Conservation (phyloP, 2,113 vertebrate species). For the Xenopus laevis region DNA sequence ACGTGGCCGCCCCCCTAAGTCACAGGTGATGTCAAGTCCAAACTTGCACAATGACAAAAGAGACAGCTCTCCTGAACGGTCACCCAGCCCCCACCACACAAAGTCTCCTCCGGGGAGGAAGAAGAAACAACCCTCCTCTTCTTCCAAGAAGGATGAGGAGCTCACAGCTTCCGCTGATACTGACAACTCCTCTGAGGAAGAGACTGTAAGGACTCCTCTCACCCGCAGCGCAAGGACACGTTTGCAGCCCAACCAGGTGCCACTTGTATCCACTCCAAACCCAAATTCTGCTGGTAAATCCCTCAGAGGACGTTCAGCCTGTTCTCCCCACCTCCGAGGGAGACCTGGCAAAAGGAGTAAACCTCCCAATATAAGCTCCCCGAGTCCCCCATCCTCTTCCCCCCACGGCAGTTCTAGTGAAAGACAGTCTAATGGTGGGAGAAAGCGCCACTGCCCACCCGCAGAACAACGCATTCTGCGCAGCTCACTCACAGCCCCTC, state of each 20-base stretch:
- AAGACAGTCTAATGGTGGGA: neutral
- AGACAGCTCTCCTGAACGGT: constrained; percentile 64
- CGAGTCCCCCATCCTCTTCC: constrained; percentile 45
- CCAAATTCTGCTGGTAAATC: constrained; percentile 2
- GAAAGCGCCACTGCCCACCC: constrained; percentile 49
- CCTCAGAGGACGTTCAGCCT: constrained; percentile 21
- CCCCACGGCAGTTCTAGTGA: constrained; percentile 28
- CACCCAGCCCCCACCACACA: constrained; percentile 30
- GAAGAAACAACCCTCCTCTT: neutral
- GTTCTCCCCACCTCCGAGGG: neutral
- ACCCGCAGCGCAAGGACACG: constrained; percentile 59
- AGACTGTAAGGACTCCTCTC: constrained; percentile 47
- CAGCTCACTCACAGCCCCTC: constrained; percentile 72
- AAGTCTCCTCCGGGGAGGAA: neutral
- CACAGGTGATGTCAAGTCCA: constrained; percentile 43
- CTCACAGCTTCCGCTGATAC: neutral
- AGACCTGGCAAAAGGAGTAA: constrained; percentile 19
- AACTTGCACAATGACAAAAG: constrained; percentile 53
- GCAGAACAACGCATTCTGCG: constrained; percentile 75
- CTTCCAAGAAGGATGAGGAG: neutral
- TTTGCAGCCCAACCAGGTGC: constrained; percentile 17
- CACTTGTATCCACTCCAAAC: neutral
- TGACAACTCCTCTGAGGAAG: constrained; percentile 28
- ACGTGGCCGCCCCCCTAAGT: constrained; percentile 78
- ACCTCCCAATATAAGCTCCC: constrained; percentile 23